Evolutionary conservation across 30 jellyfish, hydroid and myxozoan genomes (phyloP).

Genomic region (Aurelia sp.): DNA sequence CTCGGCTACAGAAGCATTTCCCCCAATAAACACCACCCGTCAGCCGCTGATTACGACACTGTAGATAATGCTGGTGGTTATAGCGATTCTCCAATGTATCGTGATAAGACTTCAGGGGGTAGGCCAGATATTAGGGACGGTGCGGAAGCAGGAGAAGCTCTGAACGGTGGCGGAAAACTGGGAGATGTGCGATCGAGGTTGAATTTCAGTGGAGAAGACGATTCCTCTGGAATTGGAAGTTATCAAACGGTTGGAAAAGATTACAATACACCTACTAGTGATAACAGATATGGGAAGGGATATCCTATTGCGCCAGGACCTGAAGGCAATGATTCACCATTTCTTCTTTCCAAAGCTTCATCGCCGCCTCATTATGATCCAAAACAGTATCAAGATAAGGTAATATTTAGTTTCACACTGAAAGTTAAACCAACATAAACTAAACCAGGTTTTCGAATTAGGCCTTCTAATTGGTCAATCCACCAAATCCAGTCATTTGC

Average conservation of each 20-base stretch:
- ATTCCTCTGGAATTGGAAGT: slow-evolving; percentile 19
- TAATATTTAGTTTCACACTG: background rate
- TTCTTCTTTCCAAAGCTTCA: background rate
- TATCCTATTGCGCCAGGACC: slow-evolving; percentile 4
- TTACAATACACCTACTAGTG: slow-evolving; percentile 18
- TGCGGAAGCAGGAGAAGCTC: slow-evolving; percentile 66
- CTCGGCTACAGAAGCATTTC: slow-evolving; percentile 86
- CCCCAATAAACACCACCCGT: slow-evolving; percentile 55
- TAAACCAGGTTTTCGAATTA: too few relatives aligned
- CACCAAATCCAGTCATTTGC: too few relatives aligned
- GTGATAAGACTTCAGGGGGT: slow-evolving; percentile 33
- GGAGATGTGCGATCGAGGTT: slow-evolving; percentile 19
- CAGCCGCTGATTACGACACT: slow-evolving; percentile 39
- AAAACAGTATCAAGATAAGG: slow-evolving; percentile 85
- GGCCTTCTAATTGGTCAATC: too few relatives aligned
- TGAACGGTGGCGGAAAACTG: too few relatives aligned
- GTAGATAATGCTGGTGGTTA: slow-evolving; percentile 42
- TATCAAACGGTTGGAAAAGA: slow-evolving; percentile 44
- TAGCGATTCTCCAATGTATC: slow-evolving; percentile 16
- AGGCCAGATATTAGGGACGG: slow-evolving; percentile 76
- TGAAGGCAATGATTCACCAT: slow-evolving; percentile 57
- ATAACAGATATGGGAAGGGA: slow-evolving; percentile 32
- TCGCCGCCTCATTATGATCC: slow-evolving; percentile 79
- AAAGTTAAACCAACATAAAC: too few relatives aligned
- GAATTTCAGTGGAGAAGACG: slow-evolving; percentile 47